Conservation (phyloP, 53 echinoderm and acorn worm genomes). For the Mesocentrotus franciscanus region DNA sequence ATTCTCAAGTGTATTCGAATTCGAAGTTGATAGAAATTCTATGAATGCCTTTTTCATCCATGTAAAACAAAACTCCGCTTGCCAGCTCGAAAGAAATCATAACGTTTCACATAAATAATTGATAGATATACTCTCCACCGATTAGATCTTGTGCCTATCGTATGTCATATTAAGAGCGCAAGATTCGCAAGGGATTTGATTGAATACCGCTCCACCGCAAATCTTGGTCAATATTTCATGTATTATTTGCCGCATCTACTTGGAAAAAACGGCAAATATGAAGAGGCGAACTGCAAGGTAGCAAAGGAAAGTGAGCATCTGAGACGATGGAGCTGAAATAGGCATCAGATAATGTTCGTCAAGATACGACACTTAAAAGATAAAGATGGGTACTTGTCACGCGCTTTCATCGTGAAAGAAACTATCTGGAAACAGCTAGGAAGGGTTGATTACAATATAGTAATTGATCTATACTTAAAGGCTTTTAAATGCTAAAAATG, state of each 20-base stretch:
- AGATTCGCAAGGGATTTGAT: background rate
- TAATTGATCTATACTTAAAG: too few species aligned
- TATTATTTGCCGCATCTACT: constrained; percentile 31
- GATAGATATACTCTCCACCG: background rate
- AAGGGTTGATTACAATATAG: too few species aligned
- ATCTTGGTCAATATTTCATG: constrained; percentile 31
- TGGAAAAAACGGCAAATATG: background rate
- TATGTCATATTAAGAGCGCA: constrained; percentile 8
- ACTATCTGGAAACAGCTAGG: too few species aligned
- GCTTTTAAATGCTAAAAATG: too few species aligned
- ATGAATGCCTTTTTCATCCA: background rate
- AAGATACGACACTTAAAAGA: background rate
- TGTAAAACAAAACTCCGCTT: background rate
- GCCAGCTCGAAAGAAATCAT: background rate
- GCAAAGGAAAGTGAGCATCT: background rate
- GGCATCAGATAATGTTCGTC: background rate
- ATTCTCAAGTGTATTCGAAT: background rate
- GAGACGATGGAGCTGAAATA: background rate
- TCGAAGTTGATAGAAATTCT: background rate
- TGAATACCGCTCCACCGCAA: constrained; percentile 5
- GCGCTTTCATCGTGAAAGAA: too few species aligned
- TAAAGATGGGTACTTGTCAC: too few species aligned
- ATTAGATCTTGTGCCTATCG: background rate
- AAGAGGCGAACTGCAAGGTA: background rate
- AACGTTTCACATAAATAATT: constrained; percentile 28